A percentile compares a stretch with the other conserved stretches of the same genome.
Evolutionary conservation across 2,113 vertebrate species (phyloP).

Genomic region (Gallinago paraguaiae): DNA sequence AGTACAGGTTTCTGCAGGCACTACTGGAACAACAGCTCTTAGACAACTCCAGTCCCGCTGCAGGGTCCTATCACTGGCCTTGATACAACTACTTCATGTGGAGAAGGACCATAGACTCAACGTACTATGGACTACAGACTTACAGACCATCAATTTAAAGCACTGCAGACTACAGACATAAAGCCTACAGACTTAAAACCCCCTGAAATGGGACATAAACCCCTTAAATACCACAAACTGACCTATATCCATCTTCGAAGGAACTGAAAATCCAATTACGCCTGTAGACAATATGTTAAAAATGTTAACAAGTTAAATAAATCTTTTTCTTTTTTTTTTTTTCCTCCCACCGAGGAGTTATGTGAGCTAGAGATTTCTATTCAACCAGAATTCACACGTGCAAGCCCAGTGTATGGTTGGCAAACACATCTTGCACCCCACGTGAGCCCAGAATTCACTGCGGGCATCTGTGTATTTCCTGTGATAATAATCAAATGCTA

Average conservation of each 20-base stretch:
- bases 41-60: background rate
- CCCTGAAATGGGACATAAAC: background rate
- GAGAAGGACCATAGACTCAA: background rate
- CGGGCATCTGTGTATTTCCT: background rate
- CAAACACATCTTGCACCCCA: background rate
- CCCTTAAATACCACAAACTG: background rate
- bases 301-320: background rate
- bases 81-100: fast-evolving
- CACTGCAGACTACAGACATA: background rate
- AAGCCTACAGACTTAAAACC: background rate
- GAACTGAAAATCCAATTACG: background rate
- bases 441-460: background rate
- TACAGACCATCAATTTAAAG: background rate
- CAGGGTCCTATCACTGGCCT: background rate
- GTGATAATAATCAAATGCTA: background rate
- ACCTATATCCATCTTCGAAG: background rate
- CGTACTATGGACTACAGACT: fast-evolving
- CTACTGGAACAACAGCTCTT: fast-evolving
- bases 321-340: background rate
- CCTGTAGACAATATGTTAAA: background rate
- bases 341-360: background rate
- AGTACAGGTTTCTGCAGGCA: background rate
- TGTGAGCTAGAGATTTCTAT: background rate
- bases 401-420: background rate
- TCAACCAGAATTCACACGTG: background rate